These are phyloP conservation scores for Thereuonema tuberculata DNA, from an alignment of 1,140 invertebrate genomes.

Conservation along the genomic window DNA sequence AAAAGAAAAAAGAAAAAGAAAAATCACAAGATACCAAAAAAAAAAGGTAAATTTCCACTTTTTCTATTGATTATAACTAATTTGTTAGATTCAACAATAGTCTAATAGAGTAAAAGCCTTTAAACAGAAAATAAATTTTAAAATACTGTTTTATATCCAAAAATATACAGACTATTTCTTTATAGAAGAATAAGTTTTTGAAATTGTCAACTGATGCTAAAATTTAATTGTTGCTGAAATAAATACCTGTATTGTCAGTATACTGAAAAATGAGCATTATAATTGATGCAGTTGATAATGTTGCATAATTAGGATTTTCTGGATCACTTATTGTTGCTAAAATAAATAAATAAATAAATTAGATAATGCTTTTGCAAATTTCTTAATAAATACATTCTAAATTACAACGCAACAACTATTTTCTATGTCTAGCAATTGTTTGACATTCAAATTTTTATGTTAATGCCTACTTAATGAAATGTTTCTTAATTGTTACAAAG, in stretches of 20 bases:
- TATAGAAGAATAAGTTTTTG: too few relatives aligned
- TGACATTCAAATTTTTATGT: too few relatives aligned
- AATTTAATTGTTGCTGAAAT: too few relatives aligned
- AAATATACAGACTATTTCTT: constrained; percentile 1
- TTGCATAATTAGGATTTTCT: constrained; percentile 63
- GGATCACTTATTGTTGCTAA: constrained; percentile 9
- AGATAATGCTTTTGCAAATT: constrained; percentile 7
- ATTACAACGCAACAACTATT: too few relatives aligned
- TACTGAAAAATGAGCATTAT: constrained; percentile 97
- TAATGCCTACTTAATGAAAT: too few relatives aligned
- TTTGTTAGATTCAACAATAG: too few relatives aligned
- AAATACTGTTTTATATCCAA: constrained; percentile 7
- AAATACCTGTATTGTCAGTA: constrained; percentile 70
- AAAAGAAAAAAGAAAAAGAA: not conserved
- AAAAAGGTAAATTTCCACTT: not conserved
- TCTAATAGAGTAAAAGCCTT: too few relatives aligned
- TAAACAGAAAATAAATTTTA: constrained; percentile 9
- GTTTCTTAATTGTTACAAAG: too few relatives aligned
- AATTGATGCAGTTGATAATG: constrained; percentile 80
- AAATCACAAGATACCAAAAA: too few relatives aligned
- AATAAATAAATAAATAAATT: not conserved
- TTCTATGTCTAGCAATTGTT: too few relatives aligned
- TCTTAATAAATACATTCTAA: not conserved
- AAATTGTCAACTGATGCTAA: too few relatives aligned
- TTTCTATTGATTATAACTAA: too few relatives aligned